Evolutionary conservation across 2,797 vertebrate genomes (phyloP).

Genomic region (Crax fasciolata): DNA sequence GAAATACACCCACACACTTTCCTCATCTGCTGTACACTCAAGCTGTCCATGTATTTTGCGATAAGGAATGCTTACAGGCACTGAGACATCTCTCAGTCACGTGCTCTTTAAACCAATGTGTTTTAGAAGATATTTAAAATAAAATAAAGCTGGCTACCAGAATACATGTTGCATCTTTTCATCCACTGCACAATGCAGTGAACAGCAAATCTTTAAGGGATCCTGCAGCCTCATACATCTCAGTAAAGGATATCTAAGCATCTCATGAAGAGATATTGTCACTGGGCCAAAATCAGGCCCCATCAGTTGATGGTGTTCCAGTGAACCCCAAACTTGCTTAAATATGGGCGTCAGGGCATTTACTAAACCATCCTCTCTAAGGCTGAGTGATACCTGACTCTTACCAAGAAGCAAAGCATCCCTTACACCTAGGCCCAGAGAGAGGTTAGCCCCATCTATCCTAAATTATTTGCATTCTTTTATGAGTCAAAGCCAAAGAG

Average conservation of each 20-base stretch:
- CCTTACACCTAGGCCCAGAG: not conserved
- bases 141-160: not conserved
- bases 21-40: not conserved
- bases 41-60: not conserved
- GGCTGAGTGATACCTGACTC: not conserved
- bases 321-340: not conserved
- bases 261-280: not conserved
- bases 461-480: not conserved
- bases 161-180: not conserved
- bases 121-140: not conserved
- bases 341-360: not conserved
- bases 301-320: not conserved
- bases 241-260: not conserved
- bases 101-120: not conserved
- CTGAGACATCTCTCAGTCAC: constrained; percentile 2
- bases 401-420: not conserved
- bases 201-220: not conserved
- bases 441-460: not conserved
- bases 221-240: not conserved
- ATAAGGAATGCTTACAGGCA: not conserved
- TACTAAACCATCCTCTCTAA: not conserved
- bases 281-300: not conserved
- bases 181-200: not conserved
- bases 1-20: not conserved
- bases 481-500: not conserved